These are phyloP conservation scores for Eleutherodactylus coqui DNA, from an alignment of 2,797 vertebrate species.

Conservation along the genomic window DNA sequence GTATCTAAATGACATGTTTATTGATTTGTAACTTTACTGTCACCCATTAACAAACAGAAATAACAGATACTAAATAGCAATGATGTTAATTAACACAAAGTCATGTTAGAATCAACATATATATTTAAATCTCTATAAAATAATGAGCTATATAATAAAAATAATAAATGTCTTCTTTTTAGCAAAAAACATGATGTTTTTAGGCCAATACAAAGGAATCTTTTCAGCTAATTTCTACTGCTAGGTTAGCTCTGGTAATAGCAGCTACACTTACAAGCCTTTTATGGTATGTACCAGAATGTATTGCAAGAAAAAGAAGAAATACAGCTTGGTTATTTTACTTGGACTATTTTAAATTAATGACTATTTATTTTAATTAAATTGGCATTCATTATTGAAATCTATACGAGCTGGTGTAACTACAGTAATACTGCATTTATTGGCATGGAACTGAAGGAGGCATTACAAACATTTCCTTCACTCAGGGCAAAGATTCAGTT, in stretches of 20 bases:
- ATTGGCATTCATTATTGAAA: too few relatives aligned
- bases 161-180: too few relatives aligned
- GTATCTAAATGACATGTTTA: conserved; percentile 2
- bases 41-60: neutral
- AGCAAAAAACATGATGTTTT: neutral
- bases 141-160: neutral
- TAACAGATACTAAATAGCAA: neutral
- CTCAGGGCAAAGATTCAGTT: too few relatives aligned
- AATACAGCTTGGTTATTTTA: neutral
- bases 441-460: too few relatives aligned
- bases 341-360: too few relatives aligned
- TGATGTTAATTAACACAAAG: neutral
- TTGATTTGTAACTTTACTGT: neutral
- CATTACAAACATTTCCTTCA: too few relatives aligned
- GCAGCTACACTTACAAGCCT: too few relatives aligned
- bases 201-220: neutral
- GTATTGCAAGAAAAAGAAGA: neutral
- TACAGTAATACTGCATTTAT: too few relatives aligned
- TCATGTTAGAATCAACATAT: too few relatives aligned
- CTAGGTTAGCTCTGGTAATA: neutral
- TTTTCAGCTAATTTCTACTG: neutral
- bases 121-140: neutral
- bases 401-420: too few relatives aligned
- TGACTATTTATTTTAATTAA: too few relatives aligned
- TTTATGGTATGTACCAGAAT: neutral